These are phyloP conservation scores for Mactromeris polynyma DNA, from an alignment of 2,888 invertebrate species.

Conservation along the genomic window DNA sequence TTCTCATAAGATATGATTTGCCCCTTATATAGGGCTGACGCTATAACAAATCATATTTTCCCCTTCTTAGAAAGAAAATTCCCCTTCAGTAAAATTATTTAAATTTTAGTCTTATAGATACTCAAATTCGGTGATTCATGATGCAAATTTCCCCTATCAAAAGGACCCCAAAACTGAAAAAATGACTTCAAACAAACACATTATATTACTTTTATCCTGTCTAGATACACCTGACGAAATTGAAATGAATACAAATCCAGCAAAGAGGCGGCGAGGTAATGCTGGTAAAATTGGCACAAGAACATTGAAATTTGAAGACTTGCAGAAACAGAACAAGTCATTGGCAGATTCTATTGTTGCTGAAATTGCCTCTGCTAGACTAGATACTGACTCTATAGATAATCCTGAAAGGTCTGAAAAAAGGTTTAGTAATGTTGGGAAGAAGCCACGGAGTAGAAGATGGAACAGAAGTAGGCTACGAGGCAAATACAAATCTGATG, in stretches of 20 bases:
- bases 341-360: constrained; percentile 44
- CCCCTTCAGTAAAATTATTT: too few relatives aligned
- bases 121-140: too few relatives aligned
- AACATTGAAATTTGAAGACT: constrained; percentile 30
- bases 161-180: too few relatives aligned
- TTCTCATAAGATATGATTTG: too few relatives aligned
- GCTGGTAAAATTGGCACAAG: neutral
- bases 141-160: too few relatives aligned
- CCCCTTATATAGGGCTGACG: too few relatives aligned
- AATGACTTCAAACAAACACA: too few relatives aligned
- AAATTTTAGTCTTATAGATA: too few relatives aligned
- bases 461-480: neutral
- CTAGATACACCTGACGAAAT: neutral
- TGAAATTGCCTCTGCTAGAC: constrained; percentile 41
- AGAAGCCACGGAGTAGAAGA: neutral
- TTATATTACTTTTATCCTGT: neutral
- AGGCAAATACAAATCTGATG: neutral
- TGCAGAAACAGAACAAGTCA: constrained; percentile 34
- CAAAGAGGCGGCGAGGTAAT: constrained; percentile 6
- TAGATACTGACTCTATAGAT: constrained; percentile 11
- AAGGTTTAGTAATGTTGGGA: neutral
- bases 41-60: too few relatives aligned
- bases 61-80: too few relatives aligned
- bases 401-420: neutral
- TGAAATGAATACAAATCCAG: neutral